Conservation (phyloP, 2,113 vertebrate species). For the Aptenodytes patagonicus region DNA sequence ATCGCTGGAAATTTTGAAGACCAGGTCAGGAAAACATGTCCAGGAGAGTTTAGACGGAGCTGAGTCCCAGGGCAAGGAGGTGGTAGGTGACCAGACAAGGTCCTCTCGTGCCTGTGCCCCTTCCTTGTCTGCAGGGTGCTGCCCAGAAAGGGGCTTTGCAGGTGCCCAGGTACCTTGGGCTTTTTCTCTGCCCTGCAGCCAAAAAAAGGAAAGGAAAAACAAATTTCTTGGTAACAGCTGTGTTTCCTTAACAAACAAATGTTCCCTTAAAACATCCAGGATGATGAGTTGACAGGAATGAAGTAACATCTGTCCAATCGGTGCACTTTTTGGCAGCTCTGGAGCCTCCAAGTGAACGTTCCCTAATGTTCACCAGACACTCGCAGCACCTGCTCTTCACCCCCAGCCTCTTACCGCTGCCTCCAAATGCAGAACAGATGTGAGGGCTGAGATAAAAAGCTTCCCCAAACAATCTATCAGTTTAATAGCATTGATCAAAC, state of each 20-base stretch:
- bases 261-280: constrained; percentile 69
- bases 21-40: neutral
- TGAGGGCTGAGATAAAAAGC: constrained; percentile 33
- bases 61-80: neutral
- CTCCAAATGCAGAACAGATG: constrained; percentile 60
- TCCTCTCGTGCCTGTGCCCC: neutral
- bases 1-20: neutral
- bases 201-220: constrained; percentile 37
- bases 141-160: neutral
- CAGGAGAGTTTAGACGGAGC: neutral
- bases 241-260: constrained; percentile 74
- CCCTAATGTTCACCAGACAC: constrained; percentile 70
- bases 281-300: constrained; percentile 70
- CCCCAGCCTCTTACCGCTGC: constrained; percentile 38
- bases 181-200: constrained; percentile 13
- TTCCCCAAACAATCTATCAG: constrained; percentile 6
- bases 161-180: neutral
- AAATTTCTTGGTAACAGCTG: constrained; percentile 71
- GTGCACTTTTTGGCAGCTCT: constrained; percentile 65
- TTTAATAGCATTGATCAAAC: constrained; percentile 39
- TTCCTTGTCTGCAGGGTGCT: neutral
- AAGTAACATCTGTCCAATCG: constrained; percentile 72
- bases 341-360: constrained; percentile 62
- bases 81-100: neutral
- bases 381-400: constrained; percentile 69